phyloP scores from a whole-genome alignment of 2,888 invertebrate genomes.

The Aporophyla nigra region DNA sequence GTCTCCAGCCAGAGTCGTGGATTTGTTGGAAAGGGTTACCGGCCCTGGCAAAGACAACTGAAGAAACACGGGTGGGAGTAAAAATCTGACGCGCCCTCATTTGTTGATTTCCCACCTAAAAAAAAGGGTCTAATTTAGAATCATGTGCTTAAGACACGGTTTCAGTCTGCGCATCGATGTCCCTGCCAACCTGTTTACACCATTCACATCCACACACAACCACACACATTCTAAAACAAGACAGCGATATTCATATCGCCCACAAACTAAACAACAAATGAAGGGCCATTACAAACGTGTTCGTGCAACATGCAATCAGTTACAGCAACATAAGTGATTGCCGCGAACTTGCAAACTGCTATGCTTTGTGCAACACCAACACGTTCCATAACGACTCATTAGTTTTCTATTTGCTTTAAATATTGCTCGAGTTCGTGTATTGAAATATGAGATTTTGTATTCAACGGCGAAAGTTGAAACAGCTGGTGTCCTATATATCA shows the following conservation, averaged over 20 bases:
- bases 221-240: slow-evolving; percentile 50
- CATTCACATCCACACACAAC: neutral
- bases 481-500: slow-evolving; percentile 48
- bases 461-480: slow-evolving; percentile 32
- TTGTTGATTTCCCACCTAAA: no score
- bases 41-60: no score
- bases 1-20: no score
- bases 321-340: slow-evolving; percentile 82
- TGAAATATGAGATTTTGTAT: slow-evolving; percentile 59
- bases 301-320: slow-evolving; percentile 84
- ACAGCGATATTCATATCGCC: slow-evolving; percentile 67
- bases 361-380: slow-evolving; percentile 70
- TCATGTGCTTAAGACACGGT: no score
- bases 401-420: slow-evolving; percentile 75
- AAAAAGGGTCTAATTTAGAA: no score
- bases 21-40: no score
- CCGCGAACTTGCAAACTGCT: slow-evolving; percentile 80
- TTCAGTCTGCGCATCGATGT: no score
- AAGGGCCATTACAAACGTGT: slow-evolving; percentile 74
- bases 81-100: no score
- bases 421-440: slow-evolving; percentile 51
- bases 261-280: slow-evolving; percentile 74
- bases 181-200: neutral
- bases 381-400: slow-evolving; percentile 73
- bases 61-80: no score